These are phyloP conservation scores for Chelonia mydas DNA, from an alignment of 2,797 vertebrate genomes.

Conservation along the genomic window DNA sequence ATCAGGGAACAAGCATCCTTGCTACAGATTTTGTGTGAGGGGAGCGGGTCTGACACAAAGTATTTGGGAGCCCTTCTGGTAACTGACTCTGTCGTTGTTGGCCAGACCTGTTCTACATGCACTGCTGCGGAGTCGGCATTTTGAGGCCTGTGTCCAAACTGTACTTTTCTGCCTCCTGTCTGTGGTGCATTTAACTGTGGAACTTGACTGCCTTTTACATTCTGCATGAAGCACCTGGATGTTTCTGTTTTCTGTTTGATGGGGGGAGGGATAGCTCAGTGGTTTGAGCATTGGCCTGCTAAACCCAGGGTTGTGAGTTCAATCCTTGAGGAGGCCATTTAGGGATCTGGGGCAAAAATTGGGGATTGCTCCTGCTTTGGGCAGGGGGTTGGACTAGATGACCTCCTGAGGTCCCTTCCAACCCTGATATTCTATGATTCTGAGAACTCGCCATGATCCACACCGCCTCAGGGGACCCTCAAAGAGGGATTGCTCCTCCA, in stretches of 20 bases:
- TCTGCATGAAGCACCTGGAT: background rate
- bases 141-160: background rate
- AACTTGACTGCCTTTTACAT: background rate
- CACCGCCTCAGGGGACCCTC: background rate
- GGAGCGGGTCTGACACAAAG: background rate
- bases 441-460: background rate
- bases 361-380: too few relatives aligned
- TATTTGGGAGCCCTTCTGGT: background rate
- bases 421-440: background rate
- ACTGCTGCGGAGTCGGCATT: background rate
- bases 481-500: background rate
- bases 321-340: too few relatives aligned
- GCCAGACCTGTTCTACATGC: background rate
- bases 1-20: background rate
- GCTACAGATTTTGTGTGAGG: background rate
- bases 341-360: too few relatives aligned
- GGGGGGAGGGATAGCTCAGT: too few relatives aligned
- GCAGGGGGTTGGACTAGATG: too few relatives aligned
- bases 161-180: background rate
- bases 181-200: background rate
- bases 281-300: too few relatives aligned
- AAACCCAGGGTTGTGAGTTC: too few relatives aligned
- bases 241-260: background rate
- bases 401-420: too few relatives aligned
- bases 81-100: rapidly evolving